Evolutionary conservation across 2,797 vertebrate species (phyloP).

Genomic region (Xenopus petersii): DNA sequence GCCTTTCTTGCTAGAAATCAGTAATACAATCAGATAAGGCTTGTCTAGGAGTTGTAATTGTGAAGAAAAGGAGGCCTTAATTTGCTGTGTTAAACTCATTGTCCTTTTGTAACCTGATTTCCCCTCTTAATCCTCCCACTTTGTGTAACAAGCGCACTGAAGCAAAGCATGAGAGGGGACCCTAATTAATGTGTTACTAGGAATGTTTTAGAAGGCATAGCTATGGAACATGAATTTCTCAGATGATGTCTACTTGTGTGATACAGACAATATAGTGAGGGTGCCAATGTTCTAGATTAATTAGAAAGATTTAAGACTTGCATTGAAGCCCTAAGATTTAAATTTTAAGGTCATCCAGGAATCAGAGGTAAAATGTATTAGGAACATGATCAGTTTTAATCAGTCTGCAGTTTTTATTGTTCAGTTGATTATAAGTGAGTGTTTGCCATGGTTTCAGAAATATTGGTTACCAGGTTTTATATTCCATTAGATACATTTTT

Average conservation of each 20-base stretch:
- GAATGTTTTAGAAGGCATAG: not conserved
- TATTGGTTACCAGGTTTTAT: no score
- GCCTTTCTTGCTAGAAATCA: no score
- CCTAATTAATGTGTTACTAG: slow-evolving; percentile 1
- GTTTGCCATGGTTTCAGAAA: no score
- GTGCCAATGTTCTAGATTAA: not conserved
- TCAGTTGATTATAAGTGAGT: no score
- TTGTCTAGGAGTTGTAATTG: no score
- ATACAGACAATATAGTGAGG: not conserved
- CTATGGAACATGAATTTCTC: not conserved
- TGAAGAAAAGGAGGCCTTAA: no score
- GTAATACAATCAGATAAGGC: no score
- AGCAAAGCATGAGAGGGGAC: not conserved
- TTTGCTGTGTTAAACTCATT: not conserved
- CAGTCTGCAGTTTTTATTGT: no score
- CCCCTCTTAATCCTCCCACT: not conserved
- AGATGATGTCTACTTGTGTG: not conserved
- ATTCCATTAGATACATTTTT: no score
- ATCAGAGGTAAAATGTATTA: no score
- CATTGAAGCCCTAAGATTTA: no score
- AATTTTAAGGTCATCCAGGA: not conserved
- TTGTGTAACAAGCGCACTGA: not conserved
- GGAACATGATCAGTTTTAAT: no score
- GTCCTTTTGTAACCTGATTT: not conserved
- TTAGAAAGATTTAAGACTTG: not conserved